These are phyloP conservation scores for Tachypleus tridentatus DNA, from an alignment of 1,140 invertebrate species.

Conservation along the genomic window DNA sequence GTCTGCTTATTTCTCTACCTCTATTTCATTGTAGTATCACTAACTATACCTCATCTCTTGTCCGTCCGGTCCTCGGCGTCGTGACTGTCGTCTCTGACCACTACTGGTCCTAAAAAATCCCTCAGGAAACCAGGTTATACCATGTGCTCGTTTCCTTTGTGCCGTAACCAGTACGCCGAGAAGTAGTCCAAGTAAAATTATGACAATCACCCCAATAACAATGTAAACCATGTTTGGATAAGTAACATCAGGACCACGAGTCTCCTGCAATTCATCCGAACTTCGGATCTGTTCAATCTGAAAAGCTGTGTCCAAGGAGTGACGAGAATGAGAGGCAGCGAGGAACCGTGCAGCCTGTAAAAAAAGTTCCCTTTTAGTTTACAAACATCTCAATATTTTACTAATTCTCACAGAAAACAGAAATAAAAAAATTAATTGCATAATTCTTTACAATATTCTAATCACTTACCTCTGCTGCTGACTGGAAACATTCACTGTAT, in stretches of 20 bases:
- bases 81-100: constrained; percentile 20
- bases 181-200: constrained; percentile 53
- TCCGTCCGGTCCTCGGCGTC: constrained; percentile 30
- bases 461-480: constrained; percentile 12
- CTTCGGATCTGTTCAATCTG: constrained; percentile 67
- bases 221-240: constrained; percentile 60
- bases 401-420: too few species aligned
- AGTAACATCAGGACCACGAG: constrained; percentile 16
- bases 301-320: constrained; percentile 53
- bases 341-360: constrained; percentile 59
- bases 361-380: background rate
- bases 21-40: constrained; percentile 4
- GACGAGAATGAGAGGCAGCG: constrained; percentile 66
- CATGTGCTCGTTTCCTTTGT: constrained; percentile 47
- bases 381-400: background rate
- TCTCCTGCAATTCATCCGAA: constrained; percentile 29
- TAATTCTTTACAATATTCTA: background rate
- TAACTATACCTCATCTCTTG: constrained; percentile 32
- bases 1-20: too few species aligned
- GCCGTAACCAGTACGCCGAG: constrained; percentile 60
- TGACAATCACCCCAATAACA: constrained; percentile 50
- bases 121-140: constrained; percentile 94
- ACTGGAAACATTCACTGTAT: constrained; percentile 51
- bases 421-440: background rate
- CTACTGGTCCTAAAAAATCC: constrained; percentile 55